phyloP scores from a whole-genome alignment of 2,113 vertebrate genomes.

The Perca flavescens region DNA sequence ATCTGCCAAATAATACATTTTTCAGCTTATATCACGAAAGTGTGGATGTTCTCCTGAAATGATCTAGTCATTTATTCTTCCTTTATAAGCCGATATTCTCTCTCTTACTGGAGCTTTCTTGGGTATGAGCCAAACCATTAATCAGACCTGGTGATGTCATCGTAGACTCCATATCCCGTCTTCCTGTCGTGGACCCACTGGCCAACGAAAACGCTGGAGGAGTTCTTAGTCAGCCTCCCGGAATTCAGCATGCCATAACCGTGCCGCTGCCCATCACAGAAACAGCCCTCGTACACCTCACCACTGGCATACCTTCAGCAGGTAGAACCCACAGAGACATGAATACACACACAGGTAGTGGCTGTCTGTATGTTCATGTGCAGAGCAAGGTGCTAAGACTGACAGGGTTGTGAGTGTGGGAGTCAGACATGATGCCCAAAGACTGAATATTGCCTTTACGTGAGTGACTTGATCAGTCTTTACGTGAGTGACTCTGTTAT shows the following conservation, averaged over 20 bases:
- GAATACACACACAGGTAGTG: not conserved
- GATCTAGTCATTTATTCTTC: not conserved
- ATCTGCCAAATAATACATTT: not conserved
- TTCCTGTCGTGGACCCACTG: constrained; percentile 95
- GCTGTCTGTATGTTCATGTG: not conserved
- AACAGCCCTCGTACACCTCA: constrained; percentile 97
- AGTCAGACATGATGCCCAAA: not conserved
- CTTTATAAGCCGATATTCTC: no score
- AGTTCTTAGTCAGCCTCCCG: constrained; percentile 90
- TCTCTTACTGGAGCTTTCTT: not conserved
- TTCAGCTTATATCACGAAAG: not conserved
- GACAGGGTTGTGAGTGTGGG: not conserved
- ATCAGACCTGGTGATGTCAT: constrained; percentile 94
- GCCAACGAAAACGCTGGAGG: constrained; percentile 96
- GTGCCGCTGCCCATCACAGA: constrained; percentile 92
- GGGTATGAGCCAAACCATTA: not conserved
- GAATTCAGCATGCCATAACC: constrained; percentile 96
- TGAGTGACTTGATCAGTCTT: not conserved
- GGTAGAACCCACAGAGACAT: constrained; percentile 5
- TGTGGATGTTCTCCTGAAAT: not conserved
- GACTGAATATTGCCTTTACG: not conserved
- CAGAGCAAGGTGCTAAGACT: not conserved
- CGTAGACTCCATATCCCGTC: constrained; percentile 94
- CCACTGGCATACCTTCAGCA: constrained; percentile 90
- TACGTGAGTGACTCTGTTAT: no score